phyloP scores from a whole-genome alignment of 2,888 invertebrate genomes.

The Meteorus colon region DNA sequence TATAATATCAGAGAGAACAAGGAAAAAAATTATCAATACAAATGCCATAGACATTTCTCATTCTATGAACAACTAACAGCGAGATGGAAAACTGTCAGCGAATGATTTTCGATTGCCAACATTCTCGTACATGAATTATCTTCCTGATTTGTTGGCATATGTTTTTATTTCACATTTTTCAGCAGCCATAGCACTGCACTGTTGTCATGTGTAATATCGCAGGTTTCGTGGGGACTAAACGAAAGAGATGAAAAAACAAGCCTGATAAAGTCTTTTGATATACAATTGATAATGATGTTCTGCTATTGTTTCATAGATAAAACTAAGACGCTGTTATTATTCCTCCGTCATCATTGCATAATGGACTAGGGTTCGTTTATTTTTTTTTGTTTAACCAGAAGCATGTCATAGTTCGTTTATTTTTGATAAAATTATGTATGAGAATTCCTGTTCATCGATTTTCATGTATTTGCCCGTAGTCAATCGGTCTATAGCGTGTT shows the following conservation, averaged over 20 bases:
- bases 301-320: slow-evolving; percentile 4
- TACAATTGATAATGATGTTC: background rate
- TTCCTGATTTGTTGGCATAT: slow-evolving; percentile 18
- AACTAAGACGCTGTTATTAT: slow-evolving; percentile 15
- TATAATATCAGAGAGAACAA: too few relatives aligned
- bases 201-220: too few relatives aligned
- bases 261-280: background rate
- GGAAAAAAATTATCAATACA: too few relatives aligned
- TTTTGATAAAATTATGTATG: too few relatives aligned
- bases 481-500: too few relatives aligned
- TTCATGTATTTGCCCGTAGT: too few relatives aligned
- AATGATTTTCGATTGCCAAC: slow-evolving; percentile 30
- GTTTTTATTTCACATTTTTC: background rate
- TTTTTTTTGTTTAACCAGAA: background rate
- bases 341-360: slow-evolving; percentile 2
- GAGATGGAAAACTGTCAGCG: background rate
- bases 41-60: too few relatives aligned
- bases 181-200: too few relatives aligned
- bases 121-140: slow-evolving; percentile 36
- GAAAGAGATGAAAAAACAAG: background rate
- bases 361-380: background rate
- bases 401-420: background rate
- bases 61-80: background rate
- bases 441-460: too few relatives aligned
- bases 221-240: background rate